phyloP scores from a whole-genome alignment of 1,140 invertebrate genomes.

The Cotesia vestalis region DNA sequence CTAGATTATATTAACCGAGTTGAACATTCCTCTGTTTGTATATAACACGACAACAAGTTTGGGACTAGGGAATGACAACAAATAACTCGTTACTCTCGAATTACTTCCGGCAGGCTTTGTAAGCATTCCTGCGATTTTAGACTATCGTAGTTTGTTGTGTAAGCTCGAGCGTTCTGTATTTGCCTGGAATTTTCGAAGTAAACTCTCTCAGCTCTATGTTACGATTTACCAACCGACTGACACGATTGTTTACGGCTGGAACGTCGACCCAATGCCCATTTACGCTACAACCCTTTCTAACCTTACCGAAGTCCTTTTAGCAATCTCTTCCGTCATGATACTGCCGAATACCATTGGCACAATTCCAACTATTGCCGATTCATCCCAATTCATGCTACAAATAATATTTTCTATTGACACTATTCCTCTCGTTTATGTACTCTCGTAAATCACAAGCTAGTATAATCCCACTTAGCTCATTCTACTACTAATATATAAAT shows the following conservation, averaged over 20 bases:
- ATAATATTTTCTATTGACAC: neutral
- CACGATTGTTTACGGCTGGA: slow-evolving; percentile 22
- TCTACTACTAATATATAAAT: too few relatives aligned
- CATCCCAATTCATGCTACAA: neutral
- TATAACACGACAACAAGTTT: neutral
- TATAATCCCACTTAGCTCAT: too few relatives aligned
- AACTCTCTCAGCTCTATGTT: neutral
- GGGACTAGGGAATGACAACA: slow-evolving; percentile 1
- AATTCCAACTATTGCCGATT: slow-evolving; percentile 20
- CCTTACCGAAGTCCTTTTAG: neutral
- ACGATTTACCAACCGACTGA: neutral
- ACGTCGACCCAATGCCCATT: slow-evolving; percentile 3
- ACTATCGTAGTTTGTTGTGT: slow-evolving; percentile 1
- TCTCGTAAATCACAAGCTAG: too few relatives aligned
- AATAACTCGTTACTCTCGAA: slow-evolving; percentile 27
- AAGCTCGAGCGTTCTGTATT: neutral
- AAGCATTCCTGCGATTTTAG: neutral
- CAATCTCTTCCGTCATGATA: neutral
- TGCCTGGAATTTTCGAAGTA: slow-evolving; percentile 9
- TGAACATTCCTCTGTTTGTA: slow-evolving; percentile 9
- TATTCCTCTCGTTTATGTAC: neutral
- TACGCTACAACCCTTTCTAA: neutral
- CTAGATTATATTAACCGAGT: neutral
- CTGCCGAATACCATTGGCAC: neutral
- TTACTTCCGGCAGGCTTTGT: slow-evolving; percentile 7